Evolutionary conservation across 2,797 vertebrate genomes (phyloP), one percentile per base, ranked within the genome.

Genomic region (Enteromius thamalakanensis): DNA sequence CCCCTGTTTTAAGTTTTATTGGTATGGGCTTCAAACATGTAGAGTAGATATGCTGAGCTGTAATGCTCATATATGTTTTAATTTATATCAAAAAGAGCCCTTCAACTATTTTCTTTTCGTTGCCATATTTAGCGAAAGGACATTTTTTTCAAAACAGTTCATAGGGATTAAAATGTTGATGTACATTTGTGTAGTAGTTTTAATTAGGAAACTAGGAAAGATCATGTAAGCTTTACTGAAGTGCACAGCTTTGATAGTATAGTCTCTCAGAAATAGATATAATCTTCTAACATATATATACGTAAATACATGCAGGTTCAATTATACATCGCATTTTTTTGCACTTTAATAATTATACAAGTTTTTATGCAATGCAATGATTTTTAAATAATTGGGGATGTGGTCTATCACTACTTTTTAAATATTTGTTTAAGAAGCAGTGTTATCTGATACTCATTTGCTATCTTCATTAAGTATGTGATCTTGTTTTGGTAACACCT

Each of bases 401-500:
- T 72, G 15, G 45, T 11, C 15, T 17, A 10, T 51, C 26, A 32
- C 26, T 51, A 21, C 8, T 71, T 34, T 21, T 51, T 12, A 12
- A 6, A 40, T 68, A 6, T 70, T 70, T 42, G 11, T 70, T 34
- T 4, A 53, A 21, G 8, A 5, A 21, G 53, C 26, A 72, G 47
- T 34, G 10, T 51, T 72, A 32, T 21, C 21, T 53, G 47, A 74
- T 34, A 7, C 71, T 74, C 47, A 74, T 34, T 74, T 74, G 19
- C 9, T 53, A 15, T 55, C 58, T 40, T 55, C 21, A 23, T 40
- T 9, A 58, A 58, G 40, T 75, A 40, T 75, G 37, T 55, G 21
- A 55, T 75, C 32, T 75, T 40, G 51, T 75, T 58, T 58, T 75
- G 51, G 21, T 58, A 51, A 55, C 58, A 26, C 5, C 7, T 81